Percentiles rank a stretch among this genome's conserved stretches.
These are phyloP conservation scores for Drosophila virilis DNA, from an alignment of 1,140 invertebrate species.

Conservation along the genomic window DNA sequence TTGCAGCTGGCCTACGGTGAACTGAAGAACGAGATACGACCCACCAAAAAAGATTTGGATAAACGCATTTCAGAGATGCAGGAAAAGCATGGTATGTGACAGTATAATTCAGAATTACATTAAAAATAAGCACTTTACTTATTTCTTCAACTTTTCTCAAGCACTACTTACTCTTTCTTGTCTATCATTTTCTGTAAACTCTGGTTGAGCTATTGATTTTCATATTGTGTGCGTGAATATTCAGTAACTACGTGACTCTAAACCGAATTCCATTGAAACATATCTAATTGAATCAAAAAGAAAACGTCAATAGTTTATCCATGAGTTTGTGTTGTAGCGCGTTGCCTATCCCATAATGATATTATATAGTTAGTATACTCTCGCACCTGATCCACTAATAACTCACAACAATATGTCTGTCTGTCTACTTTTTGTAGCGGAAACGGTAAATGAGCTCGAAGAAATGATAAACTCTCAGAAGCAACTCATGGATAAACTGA, in stretches of 20 bases:
- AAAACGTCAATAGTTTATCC: conserved; percentile 87
- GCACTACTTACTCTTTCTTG: conserved; percentile 15
- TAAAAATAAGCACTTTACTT: neutral
- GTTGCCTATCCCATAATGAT: conserved; percentile 46
- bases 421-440: conserved; percentile 87
- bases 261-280: conserved; percentile 5
- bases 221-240: conserved; percentile 63
- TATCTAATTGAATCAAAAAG: conserved; percentile 15
- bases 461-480: conserved; percentile 93
- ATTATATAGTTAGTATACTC: conserved; percentile 24
- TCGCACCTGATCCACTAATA: conserved; percentile 51
- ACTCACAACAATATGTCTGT: conserved; percentile 69
- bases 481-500: conserved; percentile 94
- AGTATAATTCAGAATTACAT: too few species aligned
- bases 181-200: conserved; percentile 50
- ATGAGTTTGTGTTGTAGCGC: conserved; percentile 85
- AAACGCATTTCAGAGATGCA: conserved; percentile 91
- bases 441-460: conserved; percentile 93
- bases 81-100: conserved; percentile 90
- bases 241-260: neutral
- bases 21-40: conserved; percentile 86
- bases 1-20: conserved; percentile 83
- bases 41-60: conserved; percentile 88
- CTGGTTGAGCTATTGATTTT: conserved; percentile 87
- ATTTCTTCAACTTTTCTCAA: neutral